A percentile compares a stretch with the other conserved stretches of the same genome.
phyloP scores from a whole-genome alignment of 1,140 invertebrate species.

The Acromyrmex echinatior region DNA sequence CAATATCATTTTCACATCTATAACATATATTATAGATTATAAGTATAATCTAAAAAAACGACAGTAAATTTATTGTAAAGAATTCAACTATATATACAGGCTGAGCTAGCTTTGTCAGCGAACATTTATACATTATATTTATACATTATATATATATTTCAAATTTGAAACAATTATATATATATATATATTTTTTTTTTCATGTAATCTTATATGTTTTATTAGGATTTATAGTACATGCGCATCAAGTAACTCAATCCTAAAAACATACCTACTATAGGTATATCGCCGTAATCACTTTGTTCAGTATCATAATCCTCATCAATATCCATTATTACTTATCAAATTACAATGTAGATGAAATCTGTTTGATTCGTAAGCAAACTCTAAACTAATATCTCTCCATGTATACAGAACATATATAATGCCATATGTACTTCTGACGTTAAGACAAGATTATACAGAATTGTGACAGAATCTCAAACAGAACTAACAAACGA shows the following conservation, averaged over 20 bases:
- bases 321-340: constrained; percentile 40
- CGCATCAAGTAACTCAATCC: neutral
- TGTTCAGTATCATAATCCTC: constrained; percentile 28
- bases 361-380: neutral
- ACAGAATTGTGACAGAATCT: too few relatives aligned
- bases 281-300: constrained; percentile 23
- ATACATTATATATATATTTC: too few relatives aligned
- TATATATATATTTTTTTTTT: neutral
- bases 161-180: too few relatives aligned
- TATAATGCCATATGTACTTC: neutral
- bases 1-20: neutral
- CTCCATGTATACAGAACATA: neutral
- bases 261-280: constrained; percentile 35
- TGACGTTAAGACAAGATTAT: neutral
- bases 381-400: neutral
- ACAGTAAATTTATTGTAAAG: constrained; percentile 30
- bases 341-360: neutral
- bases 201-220: constrained; percentile 6
- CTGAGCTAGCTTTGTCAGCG: neutral
- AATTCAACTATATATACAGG: neutral
- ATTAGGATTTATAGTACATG: too few relatives aligned
- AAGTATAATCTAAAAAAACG: neutral
- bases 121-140: too few relatives aligned
- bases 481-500: too few relatives aligned
- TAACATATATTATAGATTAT: neutral